Conservation (phyloP, 2,797 vertebrate species). For the Momotus momota region DNA sequence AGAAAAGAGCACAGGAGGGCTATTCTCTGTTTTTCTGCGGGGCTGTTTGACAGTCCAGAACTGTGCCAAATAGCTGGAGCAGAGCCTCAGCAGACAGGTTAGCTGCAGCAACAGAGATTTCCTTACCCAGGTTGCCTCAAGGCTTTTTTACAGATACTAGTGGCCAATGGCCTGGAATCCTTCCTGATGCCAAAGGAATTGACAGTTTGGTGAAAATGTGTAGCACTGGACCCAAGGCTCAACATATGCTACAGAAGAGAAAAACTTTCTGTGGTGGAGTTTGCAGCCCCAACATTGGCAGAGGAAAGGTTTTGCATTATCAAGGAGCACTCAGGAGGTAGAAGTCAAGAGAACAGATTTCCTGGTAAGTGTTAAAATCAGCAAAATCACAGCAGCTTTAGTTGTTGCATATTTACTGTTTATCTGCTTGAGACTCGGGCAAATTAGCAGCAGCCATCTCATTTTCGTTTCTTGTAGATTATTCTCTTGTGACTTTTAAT, state of each 20-base stretch:
- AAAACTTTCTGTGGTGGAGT: neutral
- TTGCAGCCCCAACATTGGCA: fast-evolving
- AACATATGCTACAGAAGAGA: neutral
- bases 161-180: neutral
- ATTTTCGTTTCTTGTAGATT: constrained; percentile 46
- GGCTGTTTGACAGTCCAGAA: neutral
- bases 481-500: constrained; percentile 62
- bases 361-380: neutral
- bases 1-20: no score
- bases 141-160: neutral
- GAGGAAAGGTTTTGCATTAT: neutral
- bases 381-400: neutral
- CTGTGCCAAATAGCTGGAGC: neutral
- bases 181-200: neutral
- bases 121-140: neutral
- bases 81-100: neutral
- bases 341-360: neutral
- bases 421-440: constrained; percentile 4
- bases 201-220: neutral
- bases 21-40: neutral
- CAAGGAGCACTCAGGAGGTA: neutral
- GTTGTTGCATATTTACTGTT: constrained; percentile 18
- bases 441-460: constrained; percentile 44
- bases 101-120: neutral
- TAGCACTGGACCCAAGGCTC: neutral